Conservation (phyloP, 1,140 invertebrate genomes). For the Cyclargus thomasi region DNA sequence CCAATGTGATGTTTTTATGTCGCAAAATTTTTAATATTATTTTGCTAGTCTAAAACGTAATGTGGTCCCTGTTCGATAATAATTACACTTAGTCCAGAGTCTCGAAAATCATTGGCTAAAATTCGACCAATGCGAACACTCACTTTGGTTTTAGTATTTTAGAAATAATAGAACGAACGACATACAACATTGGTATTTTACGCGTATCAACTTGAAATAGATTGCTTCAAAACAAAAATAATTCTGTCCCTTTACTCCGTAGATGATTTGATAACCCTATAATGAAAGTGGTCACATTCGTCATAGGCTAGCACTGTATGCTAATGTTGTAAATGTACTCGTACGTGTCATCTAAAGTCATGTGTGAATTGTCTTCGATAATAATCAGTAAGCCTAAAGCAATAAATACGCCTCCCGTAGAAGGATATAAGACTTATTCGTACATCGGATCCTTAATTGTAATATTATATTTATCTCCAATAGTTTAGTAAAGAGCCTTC, state of each 20-base stretch:
- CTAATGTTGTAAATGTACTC: conserved; percentile 31
- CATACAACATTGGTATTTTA: neutral
- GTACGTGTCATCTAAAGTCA: conserved; percentile 32
- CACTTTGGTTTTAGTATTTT: neutral
- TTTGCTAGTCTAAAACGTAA: conserved; percentile 9
- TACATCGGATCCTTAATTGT: conserved; percentile 16
- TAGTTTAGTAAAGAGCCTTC: conserved; percentile 30
- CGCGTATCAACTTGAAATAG: too few species aligned
- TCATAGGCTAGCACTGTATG: neutral
- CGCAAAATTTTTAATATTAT: conserved; percentile 16
- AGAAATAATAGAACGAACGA: neutral
- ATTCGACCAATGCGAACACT: neutral
- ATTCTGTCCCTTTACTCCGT: neutral
- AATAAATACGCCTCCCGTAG: conserved; percentile 54
- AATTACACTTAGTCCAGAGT: neutral
- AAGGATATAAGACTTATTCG: conserved; percentile 31
- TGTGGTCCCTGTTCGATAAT: conserved; percentile 15
- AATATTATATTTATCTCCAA: conserved; percentile 18
- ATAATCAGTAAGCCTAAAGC: conserved; percentile 53
- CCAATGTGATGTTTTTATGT: neutral
- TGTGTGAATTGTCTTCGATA: conserved; percentile 38
- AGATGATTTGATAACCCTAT: neutral
- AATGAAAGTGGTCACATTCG: neutral
- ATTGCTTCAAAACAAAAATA: neutral
- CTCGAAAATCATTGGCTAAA: neutral